These are phyloP conservation scores for Plestiodon gilberti DNA, from an alignment of 2,113 vertebrate genomes.

Conservation along the genomic window DNA sequence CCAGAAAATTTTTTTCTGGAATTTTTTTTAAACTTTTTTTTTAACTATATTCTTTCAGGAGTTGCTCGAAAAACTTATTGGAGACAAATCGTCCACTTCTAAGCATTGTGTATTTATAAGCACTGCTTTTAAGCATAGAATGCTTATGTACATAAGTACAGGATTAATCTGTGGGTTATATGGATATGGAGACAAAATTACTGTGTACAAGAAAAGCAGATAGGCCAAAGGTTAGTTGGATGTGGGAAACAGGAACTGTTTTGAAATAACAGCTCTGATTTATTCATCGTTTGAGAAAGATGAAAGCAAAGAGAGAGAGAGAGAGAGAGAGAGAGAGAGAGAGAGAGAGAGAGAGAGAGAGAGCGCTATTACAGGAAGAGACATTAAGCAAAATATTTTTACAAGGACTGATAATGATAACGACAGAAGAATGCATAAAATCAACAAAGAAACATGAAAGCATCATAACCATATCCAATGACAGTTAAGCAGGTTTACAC, in stretches of 20 bases:
- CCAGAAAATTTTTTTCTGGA: too few species aligned
- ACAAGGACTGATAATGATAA: slow-evolving; percentile 4
- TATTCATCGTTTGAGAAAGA: slow-evolving; percentile 31
- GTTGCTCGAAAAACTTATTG: too few species aligned
- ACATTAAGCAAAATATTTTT: not conserved
- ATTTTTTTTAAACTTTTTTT: too few species aligned
- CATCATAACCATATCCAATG: slow-evolving; percentile 29
- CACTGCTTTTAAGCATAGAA: too few species aligned
- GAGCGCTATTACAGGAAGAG: not conserved
- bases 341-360: not conserved
- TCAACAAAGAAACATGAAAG: slow-evolving; percentile 61
- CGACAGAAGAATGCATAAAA: slow-evolving; percentile 41
- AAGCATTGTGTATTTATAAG: too few species aligned
- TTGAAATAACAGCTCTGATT: slow-evolving; percentile 16
- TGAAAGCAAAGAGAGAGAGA: slow-evolving; percentile 12
- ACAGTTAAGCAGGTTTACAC: slow-evolving; percentile 15
- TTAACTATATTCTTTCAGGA: too few species aligned
- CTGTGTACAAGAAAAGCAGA: not conserved
- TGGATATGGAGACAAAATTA: not conserved
- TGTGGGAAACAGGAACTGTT: slow-evolving; percentile 13
- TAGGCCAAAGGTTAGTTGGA: slow-evolving; percentile 20
- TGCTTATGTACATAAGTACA: too few species aligned
- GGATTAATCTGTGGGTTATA: not conserved
- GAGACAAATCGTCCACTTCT: too few species aligned
- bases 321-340: slow-evolving; percentile 14